Evolutionary conservation across 2,113 vertebrate species (phyloP).

Genomic region (Carollia perspicillata): DNA sequence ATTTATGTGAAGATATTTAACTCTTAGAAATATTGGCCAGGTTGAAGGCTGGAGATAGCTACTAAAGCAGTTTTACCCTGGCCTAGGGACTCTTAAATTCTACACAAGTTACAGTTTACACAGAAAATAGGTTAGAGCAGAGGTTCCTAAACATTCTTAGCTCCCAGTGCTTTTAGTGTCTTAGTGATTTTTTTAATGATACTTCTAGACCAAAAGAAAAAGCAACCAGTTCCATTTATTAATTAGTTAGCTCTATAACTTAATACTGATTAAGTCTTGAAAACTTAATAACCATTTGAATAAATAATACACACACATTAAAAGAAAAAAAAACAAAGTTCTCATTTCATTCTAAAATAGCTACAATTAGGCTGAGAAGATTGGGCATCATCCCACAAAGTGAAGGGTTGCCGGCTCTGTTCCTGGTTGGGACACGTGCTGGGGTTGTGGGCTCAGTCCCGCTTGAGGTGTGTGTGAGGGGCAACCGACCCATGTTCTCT

Average conservation of each 20-base stretch:
- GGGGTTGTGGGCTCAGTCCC: too few species aligned
- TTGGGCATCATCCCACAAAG: too few species aligned
- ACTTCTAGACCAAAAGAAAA: not conserved
- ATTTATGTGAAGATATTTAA: not conserved
- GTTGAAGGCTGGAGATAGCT: not conserved
- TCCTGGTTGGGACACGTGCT: too few species aligned
- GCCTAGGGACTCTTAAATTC: not conserved
- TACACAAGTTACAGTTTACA: not conserved
- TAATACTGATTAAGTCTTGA: not conserved
- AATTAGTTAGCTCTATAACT: conserved; percentile 8
- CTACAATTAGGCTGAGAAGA: not conserved
- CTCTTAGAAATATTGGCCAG: not conserved
- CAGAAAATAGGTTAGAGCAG: not conserved
- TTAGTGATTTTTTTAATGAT: not conserved
- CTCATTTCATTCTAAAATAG: not conserved
- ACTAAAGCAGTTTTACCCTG: not conserved
- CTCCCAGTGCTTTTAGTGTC: not conserved
- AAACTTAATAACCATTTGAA: not conserved
- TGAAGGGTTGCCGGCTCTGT: too few species aligned
- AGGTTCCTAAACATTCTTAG: not conserved
- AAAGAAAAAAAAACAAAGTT: not conserved
- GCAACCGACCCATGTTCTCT: too few species aligned
- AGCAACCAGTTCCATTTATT: not conserved
- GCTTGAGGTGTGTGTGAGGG: too few species aligned
- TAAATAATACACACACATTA: not conserved